Percentiles rank a stretch among this genome's conserved stretches.
Evolutionary conservation across 2,888 invertebrate genomes (phyloP).

Genomic region (Ctenicera cuprea): DNA sequence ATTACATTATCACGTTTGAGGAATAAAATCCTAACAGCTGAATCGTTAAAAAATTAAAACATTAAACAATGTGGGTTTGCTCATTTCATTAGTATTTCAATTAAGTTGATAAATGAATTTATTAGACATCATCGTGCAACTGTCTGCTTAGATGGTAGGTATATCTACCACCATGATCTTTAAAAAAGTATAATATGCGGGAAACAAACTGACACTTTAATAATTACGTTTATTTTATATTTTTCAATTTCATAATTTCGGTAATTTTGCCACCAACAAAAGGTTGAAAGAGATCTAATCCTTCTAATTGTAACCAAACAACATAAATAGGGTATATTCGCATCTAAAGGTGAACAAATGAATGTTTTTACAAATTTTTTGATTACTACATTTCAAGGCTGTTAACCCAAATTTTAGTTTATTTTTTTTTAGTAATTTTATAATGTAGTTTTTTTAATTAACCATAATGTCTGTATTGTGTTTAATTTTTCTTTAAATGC

Average conservation of each 20-base stretch:
- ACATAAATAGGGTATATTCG: too few species aligned
- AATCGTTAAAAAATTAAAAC: slow-evolving; percentile 55
- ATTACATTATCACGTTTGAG: not conserved
- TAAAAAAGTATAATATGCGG: slow-evolving; percentile 41
- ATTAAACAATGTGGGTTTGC: slow-evolving; percentile 58
- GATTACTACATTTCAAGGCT: too few species aligned
- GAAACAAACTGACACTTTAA: slow-evolving; percentile 26
- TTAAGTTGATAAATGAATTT: slow-evolving; percentile 58
- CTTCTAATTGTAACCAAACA: too few species aligned
- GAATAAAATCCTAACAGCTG: slow-evolving; percentile 19
- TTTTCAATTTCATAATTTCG: not conserved
- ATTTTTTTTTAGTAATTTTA: too few species aligned
- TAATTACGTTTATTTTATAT: not conserved
- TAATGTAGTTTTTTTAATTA: too few species aligned
- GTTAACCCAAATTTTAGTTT: too few species aligned
- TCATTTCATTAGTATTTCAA: slow-evolving; percentile 58
- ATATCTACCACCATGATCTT: slow-evolving; percentile 52
- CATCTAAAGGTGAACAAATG: too few species aligned
- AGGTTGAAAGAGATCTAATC: not conserved
- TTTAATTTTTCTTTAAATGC: too few species aligned
- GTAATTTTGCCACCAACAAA: not conserved
- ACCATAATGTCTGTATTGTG: too few species aligned
- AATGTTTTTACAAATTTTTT: slow-evolving; percentile 8
- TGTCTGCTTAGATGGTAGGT: slow-evolving; percentile 47
- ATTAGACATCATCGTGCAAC: slow-evolving; percentile 51